Evolutionary conservation across 2,113 vertebrate genomes (phyloP), one percentile per base, ranked within the genome.

Genomic region (Burhinus bistriatus): DNA sequence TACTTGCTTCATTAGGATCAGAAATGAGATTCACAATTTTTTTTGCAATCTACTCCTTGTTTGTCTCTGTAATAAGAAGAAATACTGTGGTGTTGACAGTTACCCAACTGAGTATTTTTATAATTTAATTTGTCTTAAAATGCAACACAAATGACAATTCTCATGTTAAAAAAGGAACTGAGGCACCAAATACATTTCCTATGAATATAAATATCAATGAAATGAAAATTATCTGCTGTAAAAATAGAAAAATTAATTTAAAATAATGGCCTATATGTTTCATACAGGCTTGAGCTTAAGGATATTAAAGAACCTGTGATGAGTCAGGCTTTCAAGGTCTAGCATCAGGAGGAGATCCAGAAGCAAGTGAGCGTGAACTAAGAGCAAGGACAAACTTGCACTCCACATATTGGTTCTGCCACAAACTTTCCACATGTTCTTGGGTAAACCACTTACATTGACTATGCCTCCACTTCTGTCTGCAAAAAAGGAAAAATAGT

Each of bases 1-100:
- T 97, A 96, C 96, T 97, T 96, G 77, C 78, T 98, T 97, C 92
- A 92, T 94, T 95, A 95, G 62, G 82, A 97, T 97, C 73, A 95
- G 97, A 98, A 98, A 97, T 92, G 78, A 97, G 78, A 97, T 91
- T 98, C 93, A 92, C 54, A 25, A 10, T 4, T 78, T 81, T 92
- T 91, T 95, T 90, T 52, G 62, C 75, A 83, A 9, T 87, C 81
- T 89, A 59, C 54, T 97, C 83, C 72, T 83, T 97, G 90, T 98
- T 98, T 96, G 82, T 86, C 62, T 44, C 83, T 1, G 1, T 66
- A 88, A 76, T 86, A 97, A 58, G 70, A 91, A 75, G 83, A 94
- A 89, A 89, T 89, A 91, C 82, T 94, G 32, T 66, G 49, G 14
- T 87, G 52, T 47, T 96, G 89, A 83, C 68, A 68, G 59, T 95